Base-by-base conservation (phyloP, 2,888 invertebrate genomes). In the Galeruca laticollis region DNA sequence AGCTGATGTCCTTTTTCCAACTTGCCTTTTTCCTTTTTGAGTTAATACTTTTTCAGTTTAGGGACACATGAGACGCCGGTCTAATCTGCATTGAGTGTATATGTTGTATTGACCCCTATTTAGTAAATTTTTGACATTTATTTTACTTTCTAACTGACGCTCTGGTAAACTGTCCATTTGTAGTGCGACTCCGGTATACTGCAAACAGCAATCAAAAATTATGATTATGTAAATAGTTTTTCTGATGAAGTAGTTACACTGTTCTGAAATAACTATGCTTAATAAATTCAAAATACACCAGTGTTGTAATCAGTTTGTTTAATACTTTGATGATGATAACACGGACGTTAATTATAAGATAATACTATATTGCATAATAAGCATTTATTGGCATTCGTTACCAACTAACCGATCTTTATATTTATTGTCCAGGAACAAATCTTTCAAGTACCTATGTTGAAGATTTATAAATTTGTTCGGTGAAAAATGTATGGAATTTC, bases 401-500 rank as follows among this genome's bases (percentile, higher is more conserved):
- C 40, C n/a, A 40, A 40, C n/a, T 40, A 37, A 37, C 37, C 13
- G 40, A n/a, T 40, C 5, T 40, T 40, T n/a, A 13, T n/a, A n/a
- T n/a, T 40, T 40, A 40, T 6, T 40, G n/a, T 40, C 6, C n/a
- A 40, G 13, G n/a, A 40, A n/a, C 40, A 26, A 43, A 9, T 43
- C 2, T 43, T 43, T 11, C 18, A 51, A 11, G 21, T 21, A 21
- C 8, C n/a, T 11, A 13, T 52, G 26, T 26, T 52, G 26, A 13
- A 52, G 21, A 13, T 26, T 52, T 26, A 21, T 2, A 26, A 11
- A 15, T 49, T 2, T 26, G 13, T n/a, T 26, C 21, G 4, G 2
- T 43, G 8, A 31, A 64, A 15, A 33, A 64, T 64, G 59, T 65
- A 57, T 35, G 15, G 31, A 49, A 57, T 57, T 35, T 57, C n/a